A percentile compares a stretch with the other conserved stretches of the same genome.
Evolutionary conservation across 2,888 invertebrate species (phyloP).

Genomic region (Eilema caniola): DNA sequence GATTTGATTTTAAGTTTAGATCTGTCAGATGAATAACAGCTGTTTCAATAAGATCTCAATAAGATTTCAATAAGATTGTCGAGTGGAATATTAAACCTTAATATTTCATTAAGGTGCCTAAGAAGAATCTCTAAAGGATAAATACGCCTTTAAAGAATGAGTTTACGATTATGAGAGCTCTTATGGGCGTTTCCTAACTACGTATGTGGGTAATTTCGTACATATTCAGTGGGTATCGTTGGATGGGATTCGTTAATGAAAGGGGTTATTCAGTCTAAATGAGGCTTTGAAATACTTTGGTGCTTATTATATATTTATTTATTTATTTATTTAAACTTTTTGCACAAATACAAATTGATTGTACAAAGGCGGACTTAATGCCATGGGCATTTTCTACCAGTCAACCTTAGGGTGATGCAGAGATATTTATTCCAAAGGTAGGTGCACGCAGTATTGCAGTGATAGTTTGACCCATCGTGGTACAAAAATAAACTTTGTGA

Average conservation of each 20-base stretch:
- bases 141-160: constrained; percentile 3
- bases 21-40: background rate
- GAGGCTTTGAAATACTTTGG: background rate
- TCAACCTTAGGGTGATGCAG: too few relatives aligned
- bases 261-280: too few relatives aligned
- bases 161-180: constrained; percentile 6
- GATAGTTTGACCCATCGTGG: too few relatives aligned
- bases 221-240: background rate
- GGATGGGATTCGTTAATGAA: background rate
- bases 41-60: background rate
- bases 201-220: constrained; percentile 7
- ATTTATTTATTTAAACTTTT: too few relatives aligned
- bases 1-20: background rate
- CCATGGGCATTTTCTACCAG: too few relatives aligned
- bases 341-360: too few relatives aligned
- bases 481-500: too few relatives aligned
- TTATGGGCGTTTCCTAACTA: background rate
- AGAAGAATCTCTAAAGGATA: background rate
- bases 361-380: too few relatives aligned
- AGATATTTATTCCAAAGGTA: too few relatives aligned
- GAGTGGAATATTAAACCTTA: background rate
- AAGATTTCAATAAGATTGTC: too few relatives aligned
- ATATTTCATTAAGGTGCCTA: background rate
- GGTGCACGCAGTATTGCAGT: too few relatives aligned
- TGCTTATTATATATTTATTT: background rate